phyloP scores from a whole-genome alignment of 1,140 invertebrate species.

The Anoplophora glabripennis region DNA sequence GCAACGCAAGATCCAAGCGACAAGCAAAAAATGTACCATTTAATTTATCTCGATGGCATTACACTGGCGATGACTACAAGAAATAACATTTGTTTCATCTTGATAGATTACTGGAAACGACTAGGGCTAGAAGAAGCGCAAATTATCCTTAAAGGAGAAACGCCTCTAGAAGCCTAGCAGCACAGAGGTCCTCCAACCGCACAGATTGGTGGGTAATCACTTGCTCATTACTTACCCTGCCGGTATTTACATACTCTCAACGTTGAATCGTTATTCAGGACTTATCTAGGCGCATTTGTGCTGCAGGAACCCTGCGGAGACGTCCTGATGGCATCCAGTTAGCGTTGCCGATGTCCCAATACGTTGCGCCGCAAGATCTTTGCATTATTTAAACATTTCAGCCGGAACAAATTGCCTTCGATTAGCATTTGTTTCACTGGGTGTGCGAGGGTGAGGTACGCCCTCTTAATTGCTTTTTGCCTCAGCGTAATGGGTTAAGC shows the following conservation, averaged over 20 bases:
- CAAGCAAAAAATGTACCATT: no score
- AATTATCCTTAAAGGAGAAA: no score
- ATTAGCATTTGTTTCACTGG: conserved; percentile 15
- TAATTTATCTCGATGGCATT: no score
- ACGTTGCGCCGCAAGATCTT: conserved; percentile 21
- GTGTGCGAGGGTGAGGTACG: background rate
- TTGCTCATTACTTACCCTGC: conserved; percentile 46
- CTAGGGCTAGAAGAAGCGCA: no score
- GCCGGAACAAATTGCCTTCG: conserved; percentile 30
- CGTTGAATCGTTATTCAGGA: conserved; percentile 28
- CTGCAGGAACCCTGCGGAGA: conserved; percentile 19
- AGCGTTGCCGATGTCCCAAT: conserved; percentile 16
- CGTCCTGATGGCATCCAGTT: conserved; percentile 29
- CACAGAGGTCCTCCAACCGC: background rate
- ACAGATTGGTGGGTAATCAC: conserved; percentile 47
- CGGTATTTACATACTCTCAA: conserved; percentile 39
- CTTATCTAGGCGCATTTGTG: conserved; percentile 26
- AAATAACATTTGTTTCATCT: no score
- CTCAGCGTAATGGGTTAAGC: background rate
- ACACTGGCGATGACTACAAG: no score
- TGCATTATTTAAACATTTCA: conserved; percentile 42
- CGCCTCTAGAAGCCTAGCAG: no score
- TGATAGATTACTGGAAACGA: no score
- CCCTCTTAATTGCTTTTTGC: background rate
- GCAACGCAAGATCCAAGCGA: no score